These are phyloP conservation scores for Corythoichthys haematopterus DNA, from an alignment of 2,113 vertebrate genomes.

Conservation along the genomic window DNA sequence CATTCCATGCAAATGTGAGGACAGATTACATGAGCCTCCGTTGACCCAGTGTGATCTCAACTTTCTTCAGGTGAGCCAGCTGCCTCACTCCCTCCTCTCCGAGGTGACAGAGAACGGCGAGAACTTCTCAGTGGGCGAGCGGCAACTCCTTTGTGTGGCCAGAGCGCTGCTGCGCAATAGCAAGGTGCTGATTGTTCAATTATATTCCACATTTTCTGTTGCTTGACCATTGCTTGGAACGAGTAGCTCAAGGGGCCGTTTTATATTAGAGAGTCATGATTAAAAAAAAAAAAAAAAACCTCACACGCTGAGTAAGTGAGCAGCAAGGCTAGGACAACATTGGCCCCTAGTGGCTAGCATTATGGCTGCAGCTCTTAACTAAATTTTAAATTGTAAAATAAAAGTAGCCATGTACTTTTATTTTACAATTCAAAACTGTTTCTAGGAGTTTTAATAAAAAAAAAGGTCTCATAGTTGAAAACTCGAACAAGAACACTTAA, in stretches of 20 bases:
- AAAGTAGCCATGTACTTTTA: no score
- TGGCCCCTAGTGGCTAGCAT: constrained; percentile 56
- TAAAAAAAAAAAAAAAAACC: background rate
- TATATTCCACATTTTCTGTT: constrained; percentile 18
- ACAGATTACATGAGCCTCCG: background rate
- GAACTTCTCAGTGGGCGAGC: constrained; percentile 79
- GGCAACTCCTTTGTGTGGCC: constrained; percentile 77
- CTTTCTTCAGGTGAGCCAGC: constrained; percentile 65
- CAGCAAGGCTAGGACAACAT: constrained; percentile 43
- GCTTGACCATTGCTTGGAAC: constrained; percentile 4
- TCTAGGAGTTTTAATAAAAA: no score
- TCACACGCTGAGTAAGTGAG: background rate
- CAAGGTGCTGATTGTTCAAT: constrained; percentile 65
- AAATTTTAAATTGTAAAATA: background rate
- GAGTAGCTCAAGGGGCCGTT: background rate
- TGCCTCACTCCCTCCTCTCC: constrained; percentile 70
- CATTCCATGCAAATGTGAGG: background rate
- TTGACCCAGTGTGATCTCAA: constrained; percentile 10
- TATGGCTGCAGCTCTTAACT: background rate
- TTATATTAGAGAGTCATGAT: background rate
- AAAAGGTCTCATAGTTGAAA: no score
- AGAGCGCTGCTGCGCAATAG: constrained; percentile 77
- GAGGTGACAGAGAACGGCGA: constrained; percentile 78
- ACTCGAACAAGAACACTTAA: no score
- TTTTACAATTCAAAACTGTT: background rate